Evolutionary conservation across 2,888 invertebrate species (phyloP).

Genomic region (Hydroisotoma schaefferi): DNA sequence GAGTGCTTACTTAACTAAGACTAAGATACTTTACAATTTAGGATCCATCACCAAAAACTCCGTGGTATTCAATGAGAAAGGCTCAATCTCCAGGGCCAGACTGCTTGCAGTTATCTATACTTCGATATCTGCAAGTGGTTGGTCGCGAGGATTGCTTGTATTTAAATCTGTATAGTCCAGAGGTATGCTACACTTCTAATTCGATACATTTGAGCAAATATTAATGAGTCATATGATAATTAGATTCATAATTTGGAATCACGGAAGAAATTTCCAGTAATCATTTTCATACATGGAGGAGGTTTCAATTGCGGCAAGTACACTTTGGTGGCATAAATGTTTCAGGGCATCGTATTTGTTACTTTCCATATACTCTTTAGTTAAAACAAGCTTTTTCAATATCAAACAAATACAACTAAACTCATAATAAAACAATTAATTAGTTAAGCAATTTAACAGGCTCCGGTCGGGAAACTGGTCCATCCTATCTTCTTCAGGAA

Average conservation of each 20-base stretch:
- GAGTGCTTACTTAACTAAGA: too few species aligned
- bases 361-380: too few species aligned
- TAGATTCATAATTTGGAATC: slow-evolving; percentile 19
- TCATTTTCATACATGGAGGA: slow-evolving; percentile 36
- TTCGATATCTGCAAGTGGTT: slow-evolving; percentile 25
- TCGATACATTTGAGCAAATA: too few species aligned
- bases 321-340: neutral
- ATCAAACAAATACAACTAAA: too few species aligned
- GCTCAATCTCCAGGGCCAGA: slow-evolving; percentile 33
- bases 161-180: slow-evolving; percentile 30
- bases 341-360: neutral
- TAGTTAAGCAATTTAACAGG: slow-evolving; percentile 6
- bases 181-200: too few species aligned
- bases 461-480: slow-evolving; percentile 20
- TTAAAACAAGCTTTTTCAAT: too few species aligned
- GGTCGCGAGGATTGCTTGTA: slow-evolving; percentile 39
- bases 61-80: slow-evolving; percentile 32
- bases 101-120: slow-evolving; percentile 31
- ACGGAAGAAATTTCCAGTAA: slow-evolving; percentile 22
- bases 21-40: slow-evolving; percentile 1
- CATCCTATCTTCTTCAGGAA: slow-evolving; percentile 20
- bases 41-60: slow-evolving; percentile 31
- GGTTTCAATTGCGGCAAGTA: neutral
- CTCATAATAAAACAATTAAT: too few species aligned
- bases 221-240: too few species aligned